Base-by-base conservation (phyloP, 1,140 invertebrate genomes). In the Macrotrachela quadricornifera region DNA sequence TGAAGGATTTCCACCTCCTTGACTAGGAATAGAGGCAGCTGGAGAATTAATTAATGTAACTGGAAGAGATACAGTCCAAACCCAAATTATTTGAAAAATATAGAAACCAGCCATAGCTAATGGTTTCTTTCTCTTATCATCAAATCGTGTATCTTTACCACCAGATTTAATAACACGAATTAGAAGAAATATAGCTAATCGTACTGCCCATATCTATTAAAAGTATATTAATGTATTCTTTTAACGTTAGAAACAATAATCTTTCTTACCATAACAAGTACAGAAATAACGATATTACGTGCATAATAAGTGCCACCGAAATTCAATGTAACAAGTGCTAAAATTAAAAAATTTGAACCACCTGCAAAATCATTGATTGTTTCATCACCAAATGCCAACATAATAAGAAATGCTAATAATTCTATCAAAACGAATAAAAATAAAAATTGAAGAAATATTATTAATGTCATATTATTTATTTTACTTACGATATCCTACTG, bases 341-440 rank as follows among this genome's bases (percentile, higher is more conserved):
- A 74, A 42, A 85, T 80, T 55, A 87, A 83, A 65, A 90, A 88
- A 70, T 87, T 88, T 45, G 80, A 79, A 51, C 84, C 85, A 10
- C 84, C 83, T 53, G 84, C 85, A 71, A 90, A 85, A 68, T 88
- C 85, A 0, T 83, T 84, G 14, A 90, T 69, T 74, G 86, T 87
- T 62, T 88, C 18, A 45, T 11, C 15, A 45, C 18, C 10, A 10
- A 11, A 45, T 18, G 10, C 4, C 15, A 45, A 45, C 21, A 30
- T 30, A 30, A 30, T 30, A 30, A 30, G 21, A 30, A 30, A 30
- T 30, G 21, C 21, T 30, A 30, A 30, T 4, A 30, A 4, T 30
- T 30, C 21, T 30, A 30, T 30, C 8, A 30, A 30, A 30, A 2
- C 2, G 8, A 2, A 30, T 4, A 30, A 30, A 30, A 30, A 30